Conservation (phyloP, 2,113 vertebrate genomes). For the Cyanoderma ruficeps region DNA sequence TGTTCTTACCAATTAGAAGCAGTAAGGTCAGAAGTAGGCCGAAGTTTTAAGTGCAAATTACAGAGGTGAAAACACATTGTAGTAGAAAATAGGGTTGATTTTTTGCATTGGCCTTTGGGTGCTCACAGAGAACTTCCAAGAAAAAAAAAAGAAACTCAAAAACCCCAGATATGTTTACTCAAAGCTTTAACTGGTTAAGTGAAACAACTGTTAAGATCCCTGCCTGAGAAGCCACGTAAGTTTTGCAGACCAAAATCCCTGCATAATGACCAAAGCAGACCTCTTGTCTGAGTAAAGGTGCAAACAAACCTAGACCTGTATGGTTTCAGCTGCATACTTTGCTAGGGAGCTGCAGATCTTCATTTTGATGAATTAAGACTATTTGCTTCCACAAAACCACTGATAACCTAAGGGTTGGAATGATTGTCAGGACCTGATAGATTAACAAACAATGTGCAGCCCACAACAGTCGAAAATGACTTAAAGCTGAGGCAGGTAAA, state of each 20-base stretch:
- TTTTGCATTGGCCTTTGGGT: neutral
- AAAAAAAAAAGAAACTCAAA: neutral
- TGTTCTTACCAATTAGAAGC: neutral
- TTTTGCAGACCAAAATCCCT: neutral
- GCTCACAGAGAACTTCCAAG: neutral
- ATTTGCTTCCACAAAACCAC: neutral
- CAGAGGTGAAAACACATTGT: neutral
- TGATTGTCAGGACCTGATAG: neutral
- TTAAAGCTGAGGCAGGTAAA: neutral
- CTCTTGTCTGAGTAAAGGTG: neutral
- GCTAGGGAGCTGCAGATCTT: neutral
- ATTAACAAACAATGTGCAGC: neutral
- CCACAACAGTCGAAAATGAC: neutral
- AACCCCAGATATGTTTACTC: neutral
- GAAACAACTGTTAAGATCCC: neutral
- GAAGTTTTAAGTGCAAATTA: neutral
- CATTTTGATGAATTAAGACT: neutral
- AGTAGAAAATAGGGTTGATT: neutral
- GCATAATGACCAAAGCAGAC: neutral
- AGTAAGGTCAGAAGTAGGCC: neutral
- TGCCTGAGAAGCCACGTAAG: neutral
- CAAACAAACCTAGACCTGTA: neutral
- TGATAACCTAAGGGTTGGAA: neutral
- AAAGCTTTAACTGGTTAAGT: neutral
- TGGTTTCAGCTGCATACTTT: neutral